phyloP scores from a whole-genome alignment of 2,888 invertebrate genomes.

The Troides oblongomaculatus region DNA sequence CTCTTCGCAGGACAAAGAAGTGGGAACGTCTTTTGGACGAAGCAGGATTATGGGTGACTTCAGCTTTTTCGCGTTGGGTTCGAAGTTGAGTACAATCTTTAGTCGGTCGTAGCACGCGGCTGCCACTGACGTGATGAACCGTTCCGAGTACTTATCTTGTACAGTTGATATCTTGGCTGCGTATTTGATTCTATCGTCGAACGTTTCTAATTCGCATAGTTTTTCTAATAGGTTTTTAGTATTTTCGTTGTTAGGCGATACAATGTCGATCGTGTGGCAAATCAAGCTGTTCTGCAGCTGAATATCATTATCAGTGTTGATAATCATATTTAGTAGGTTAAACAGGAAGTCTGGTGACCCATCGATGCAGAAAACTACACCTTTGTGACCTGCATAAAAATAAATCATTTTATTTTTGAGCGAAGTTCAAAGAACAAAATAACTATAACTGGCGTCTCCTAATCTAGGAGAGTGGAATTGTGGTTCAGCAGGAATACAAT shows the following conservation, averaged over 20 bases:
- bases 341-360: conserved; percentile 88
- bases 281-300: conserved; percentile 81
- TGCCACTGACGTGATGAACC: conserved; percentile 53
- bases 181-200: conserved; percentile 78
- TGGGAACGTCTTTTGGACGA: conserved; percentile 80
- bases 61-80: conserved; percentile 69
- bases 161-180: conserved; percentile 62
- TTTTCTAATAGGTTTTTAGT: conserved; percentile 58
- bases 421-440: not conserved
- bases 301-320: conserved; percentile 63
- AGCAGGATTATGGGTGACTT: conserved; percentile 81
- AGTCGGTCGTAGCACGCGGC: conserved; percentile 72
- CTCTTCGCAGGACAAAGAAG: conserved; percentile 76
- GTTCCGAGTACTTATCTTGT: conserved; percentile 60
- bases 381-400: conserved; percentile 64
- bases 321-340: conserved; percentile 71
- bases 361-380: conserved; percentile 87
- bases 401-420: not conserved
- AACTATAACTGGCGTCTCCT: too few relatives aligned
- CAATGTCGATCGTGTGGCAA: conserved; percentile 75
- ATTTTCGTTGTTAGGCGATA: conserved; percentile 64
- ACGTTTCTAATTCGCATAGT: conserved; percentile 75
- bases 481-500: too few relatives aligned
- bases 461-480: too few relatives aligned
- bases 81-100: conserved; percentile 73